Base-by-base conservation (phyloP, 2,888 invertebrate species). In the Epinotia demarniana region DNA sequence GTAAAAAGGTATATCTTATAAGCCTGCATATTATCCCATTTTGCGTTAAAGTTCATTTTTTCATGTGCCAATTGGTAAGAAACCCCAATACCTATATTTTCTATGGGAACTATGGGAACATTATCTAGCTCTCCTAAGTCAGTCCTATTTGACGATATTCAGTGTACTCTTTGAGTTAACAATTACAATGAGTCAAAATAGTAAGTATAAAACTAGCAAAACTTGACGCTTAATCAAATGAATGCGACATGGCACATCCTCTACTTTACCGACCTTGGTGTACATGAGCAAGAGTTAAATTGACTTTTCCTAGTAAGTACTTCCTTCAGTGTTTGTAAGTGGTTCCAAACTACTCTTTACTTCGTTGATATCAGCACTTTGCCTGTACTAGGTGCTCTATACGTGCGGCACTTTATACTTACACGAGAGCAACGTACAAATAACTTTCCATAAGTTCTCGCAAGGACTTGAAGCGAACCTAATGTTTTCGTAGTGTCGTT, bases 331-430 rank as follows among this genome's bases (percentile, higher is more conserved):
- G 58, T 58, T 57, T 68, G n/a, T 58, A 39, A 58, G 68, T 68
- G 16, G 43, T 68, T 58, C 12, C 43, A 68, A 68, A 68, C 57
- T 58, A 68, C 39, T 68, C 46, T 23, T 27, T 66, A 27, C 49
- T 53, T 43, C 58, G 13, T 68, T 43, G 58, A 68, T 68, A 68
- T 68, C 19, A 67, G 67, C 67, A 68, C 68, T 23, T 68, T 43
- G 58, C 57, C 8, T 5, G 39, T 43, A 68, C 19, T 39, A 43
- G 58, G 49, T 53, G 64, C 18, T 46, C 19, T 39, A 39, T 39
- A 39, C 9, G 39, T 39, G 18, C 19, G 53, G 12, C 67, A 68
- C 68, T 58, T 23, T 57, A 43, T 39, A 68, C 27, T 23, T 23
- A 18, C 19, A 43, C 9, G 0, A n/a, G 12, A 13, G 19, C 55